phyloP scores from a whole-genome alignment of 2,888 invertebrate genomes.

The Andrena bucephala region DNA sequence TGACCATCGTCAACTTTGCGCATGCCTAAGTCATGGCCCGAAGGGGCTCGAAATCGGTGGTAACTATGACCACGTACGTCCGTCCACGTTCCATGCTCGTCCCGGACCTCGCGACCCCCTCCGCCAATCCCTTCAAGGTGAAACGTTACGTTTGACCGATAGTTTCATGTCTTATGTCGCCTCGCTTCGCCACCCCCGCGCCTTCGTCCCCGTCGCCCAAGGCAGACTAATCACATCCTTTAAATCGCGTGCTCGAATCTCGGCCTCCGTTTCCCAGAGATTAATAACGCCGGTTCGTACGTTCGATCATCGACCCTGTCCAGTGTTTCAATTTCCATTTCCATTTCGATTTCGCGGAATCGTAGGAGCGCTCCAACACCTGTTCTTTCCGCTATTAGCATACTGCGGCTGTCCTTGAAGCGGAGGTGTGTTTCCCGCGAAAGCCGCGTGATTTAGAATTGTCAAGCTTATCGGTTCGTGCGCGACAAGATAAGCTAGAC shows the following conservation, averaged over 20 bases:
- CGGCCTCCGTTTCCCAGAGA: neutral
- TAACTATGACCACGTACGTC: slow-evolving; percentile 60
- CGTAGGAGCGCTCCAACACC: neutral
- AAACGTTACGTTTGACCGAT: slow-evolving; percentile 54
- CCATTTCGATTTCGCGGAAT: neutral
- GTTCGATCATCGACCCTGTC: neutral
- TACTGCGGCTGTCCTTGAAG: slow-evolving; percentile 39
- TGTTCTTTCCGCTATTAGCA: neutral
- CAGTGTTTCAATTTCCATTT: neutral
- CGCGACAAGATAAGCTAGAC: slow-evolving; percentile 24
- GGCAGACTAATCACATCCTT: neutral
- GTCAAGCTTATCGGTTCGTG: neutral
- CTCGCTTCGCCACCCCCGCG: neutral
- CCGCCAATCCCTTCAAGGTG: slow-evolving; percentile 71
- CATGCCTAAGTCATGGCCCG: slow-evolving; percentile 74
- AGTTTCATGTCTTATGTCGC: slow-evolving; percentile 7
- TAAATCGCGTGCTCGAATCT: neutral
- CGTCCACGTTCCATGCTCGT: slow-evolving; percentile 14
- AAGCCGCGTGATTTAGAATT: slow-evolving; percentile 19
- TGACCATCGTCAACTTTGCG: slow-evolving; percentile 81
- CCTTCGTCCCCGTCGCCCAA: neutral
- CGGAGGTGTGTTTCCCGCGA: slow-evolving; percentile 9
- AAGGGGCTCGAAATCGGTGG: slow-evolving; percentile 64
- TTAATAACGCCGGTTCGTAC: neutral
- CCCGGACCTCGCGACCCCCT: slow-evolving; percentile 37